phyloP scores from a whole-genome alignment of 2,797 vertebrate genomes.

The Parauchenoglanis punctatus region DNA sequence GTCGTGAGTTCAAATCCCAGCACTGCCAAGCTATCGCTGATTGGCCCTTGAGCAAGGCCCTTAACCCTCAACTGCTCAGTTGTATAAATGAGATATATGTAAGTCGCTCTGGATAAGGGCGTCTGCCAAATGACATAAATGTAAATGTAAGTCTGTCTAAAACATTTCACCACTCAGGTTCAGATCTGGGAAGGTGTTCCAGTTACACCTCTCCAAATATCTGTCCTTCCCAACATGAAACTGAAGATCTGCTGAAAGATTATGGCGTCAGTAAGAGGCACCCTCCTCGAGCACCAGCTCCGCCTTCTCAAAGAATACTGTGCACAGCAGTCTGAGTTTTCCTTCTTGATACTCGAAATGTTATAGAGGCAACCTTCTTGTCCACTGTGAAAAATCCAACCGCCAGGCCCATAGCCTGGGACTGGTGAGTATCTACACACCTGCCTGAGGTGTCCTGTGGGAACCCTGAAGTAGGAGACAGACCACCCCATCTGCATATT shows the following conservation, averaged over 20 bases:
- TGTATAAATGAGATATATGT: too few species aligned
- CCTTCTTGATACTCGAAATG: neutral
- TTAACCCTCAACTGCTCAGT: too few species aligned
- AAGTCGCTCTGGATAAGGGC: too few species aligned
- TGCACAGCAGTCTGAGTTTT: neutral
- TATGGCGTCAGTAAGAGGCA: neutral
- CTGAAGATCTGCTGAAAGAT: neutral
- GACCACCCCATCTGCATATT: neutral
- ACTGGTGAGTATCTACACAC: neutral
- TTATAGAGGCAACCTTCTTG: neutral
- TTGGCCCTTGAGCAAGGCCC: too few species aligned
- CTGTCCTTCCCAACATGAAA: neutral
- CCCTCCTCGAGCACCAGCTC: neutral
- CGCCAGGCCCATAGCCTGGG: neutral
- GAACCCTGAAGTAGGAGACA: neutral
- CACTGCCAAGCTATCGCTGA: too few species aligned
- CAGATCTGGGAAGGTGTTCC: neutral
- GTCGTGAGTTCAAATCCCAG: too few species aligned
- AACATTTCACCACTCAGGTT: neutral
- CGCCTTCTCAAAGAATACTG: neutral
- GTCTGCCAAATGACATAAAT: too few species aligned
- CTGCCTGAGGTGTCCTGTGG: neutral
- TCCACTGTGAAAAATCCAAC: neutral
- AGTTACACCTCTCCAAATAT: neutral
- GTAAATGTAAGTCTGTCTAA: neutral